These are phyloP conservation scores for Pseudolaguvia tuberculata DNA, from an alignment of 2,113 vertebrate species.

Conservation along the genomic window DNA sequence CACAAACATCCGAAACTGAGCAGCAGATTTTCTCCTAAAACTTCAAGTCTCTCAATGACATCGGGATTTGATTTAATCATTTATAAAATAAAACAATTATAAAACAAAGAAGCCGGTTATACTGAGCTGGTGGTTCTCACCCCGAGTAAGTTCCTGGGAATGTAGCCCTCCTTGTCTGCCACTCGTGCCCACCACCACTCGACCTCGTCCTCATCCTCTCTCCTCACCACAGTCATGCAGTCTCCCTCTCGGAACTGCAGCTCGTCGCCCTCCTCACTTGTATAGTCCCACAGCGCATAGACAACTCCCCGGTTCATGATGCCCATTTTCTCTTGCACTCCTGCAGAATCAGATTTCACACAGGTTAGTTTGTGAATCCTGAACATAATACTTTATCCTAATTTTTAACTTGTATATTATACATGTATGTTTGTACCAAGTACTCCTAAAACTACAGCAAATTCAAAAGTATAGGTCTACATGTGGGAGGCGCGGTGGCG, in stretches of 20 bases:
- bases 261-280: constrained; percentile 79
- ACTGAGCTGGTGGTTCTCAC: constrained; percentile 79
- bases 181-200: constrained; percentile 98
- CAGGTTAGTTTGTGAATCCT: not conserved
- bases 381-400: no score
- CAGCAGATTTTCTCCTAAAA: no score
- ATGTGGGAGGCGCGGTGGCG: no score
- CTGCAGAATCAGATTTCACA: constrained; percentile 54
- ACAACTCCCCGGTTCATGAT: constrained; percentile 97
- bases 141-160: constrained; percentile 91
- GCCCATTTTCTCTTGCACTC: constrained; percentile 99
- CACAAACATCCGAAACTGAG: no score
- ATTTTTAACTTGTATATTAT: no score
- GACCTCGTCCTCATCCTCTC: constrained; percentile 87
- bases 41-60: no score
- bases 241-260: constrained; percentile 84
- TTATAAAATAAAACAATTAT: no score
- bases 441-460: no score
- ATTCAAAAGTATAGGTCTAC: no score
- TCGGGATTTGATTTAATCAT: no score
- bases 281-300: constrained; percentile 90
- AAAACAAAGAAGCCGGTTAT: no score
- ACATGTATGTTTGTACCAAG: no score
- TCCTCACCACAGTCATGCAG: constrained; percentile 84
- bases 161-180: constrained; percentile 81